These are phyloP conservation scores for Drosophila falleni DNA, from an alignment of 2,888 invertebrate genomes.

Conservation along the genomic window DNA sequence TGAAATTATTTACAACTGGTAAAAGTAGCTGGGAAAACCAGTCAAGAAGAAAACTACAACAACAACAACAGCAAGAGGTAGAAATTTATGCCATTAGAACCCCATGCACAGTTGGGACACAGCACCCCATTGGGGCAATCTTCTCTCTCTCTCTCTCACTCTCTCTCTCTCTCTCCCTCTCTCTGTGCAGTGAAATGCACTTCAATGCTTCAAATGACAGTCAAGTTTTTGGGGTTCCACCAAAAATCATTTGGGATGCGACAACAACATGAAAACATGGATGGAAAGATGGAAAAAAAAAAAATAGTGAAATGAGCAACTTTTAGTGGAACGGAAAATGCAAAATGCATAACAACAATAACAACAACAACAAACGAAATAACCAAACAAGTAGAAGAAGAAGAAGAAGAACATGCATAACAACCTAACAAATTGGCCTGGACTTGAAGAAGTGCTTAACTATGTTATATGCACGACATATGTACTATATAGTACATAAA, in stretches of 20 bases:
- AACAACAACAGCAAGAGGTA: conserved; percentile 11
- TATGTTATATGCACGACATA: conserved; percentile 28
- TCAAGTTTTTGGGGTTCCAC: conserved; percentile 51
- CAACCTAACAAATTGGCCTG: conserved; percentile 46
- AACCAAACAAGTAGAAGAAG: conserved; percentile 43
- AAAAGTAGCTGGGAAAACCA: conserved; percentile 51
- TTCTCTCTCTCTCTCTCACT: neutral
- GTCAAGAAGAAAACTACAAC: conserved; percentile 53
- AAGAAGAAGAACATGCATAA: conserved; percentile 21
- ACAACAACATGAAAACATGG: conserved; percentile 31
- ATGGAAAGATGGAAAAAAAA: conserved; percentile 3
- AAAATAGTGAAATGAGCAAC: conserved; percentile 41
- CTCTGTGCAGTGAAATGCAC: conserved; percentile 49
- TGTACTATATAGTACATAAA: conserved; percentile 17
- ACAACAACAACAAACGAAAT: conserved; percentile 3
- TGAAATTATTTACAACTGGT: conserved; percentile 60
- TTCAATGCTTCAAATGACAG: conserved; percentile 68
- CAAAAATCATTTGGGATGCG: conserved; percentile 59
- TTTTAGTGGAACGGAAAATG: conserved; percentile 51
- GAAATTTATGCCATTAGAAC: conserved; percentile 60
- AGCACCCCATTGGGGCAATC: too few relatives aligned
- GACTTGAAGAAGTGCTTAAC: conserved; percentile 40
- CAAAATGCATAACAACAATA: conserved; percentile 52
- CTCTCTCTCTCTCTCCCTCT: conserved; percentile 13
- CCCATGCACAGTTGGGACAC: conserved; percentile 48